Evolutionary conservation across 2,797 vertebrate species (phyloP).

Genomic region (Cichlasoma orientale): DNA sequence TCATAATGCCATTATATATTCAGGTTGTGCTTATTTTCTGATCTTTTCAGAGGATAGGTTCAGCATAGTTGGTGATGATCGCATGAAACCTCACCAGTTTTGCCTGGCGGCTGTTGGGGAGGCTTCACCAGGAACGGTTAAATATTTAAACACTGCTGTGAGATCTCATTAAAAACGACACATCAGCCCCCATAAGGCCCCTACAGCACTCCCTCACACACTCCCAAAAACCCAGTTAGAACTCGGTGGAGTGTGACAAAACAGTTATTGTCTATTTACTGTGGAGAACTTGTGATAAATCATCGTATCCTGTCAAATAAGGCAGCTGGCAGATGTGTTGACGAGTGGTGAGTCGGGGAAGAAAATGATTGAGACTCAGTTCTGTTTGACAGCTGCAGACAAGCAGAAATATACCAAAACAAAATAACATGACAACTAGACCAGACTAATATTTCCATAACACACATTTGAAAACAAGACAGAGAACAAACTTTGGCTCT

Average conservation of each 20-base stretch:
- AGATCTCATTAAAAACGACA: constrained; percentile 85
- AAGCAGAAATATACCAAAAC: constrained; percentile 65
- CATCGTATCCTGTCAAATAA: constrained; percentile 78
- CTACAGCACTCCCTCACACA: constrained; percentile 66
- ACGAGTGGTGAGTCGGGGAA: constrained; percentile 69
- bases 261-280: constrained; percentile 83
- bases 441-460: constrained; percentile 79
- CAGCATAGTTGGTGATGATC: constrained; percentile 63
- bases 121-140: constrained; percentile 81
- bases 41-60: constrained; percentile 68
- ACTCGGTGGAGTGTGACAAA: constrained; percentile 82
- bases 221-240: constrained; percentile 77
- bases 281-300: constrained; percentile 77
- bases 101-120: constrained; percentile 77
- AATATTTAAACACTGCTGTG: constrained; percentile 86
- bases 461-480: constrained; percentile 68
- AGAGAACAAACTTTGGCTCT: constrained; percentile 76
- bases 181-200: constrained; percentile 72
- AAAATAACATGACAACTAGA: constrained; percentile 74
- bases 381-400: constrained; percentile 75
- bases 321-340: constrained; percentile 69
- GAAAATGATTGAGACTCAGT: constrained; percentile 75
- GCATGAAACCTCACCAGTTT: constrained; percentile 70
- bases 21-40: constrained; percentile 67
- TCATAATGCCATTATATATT: constrained; percentile 65